Percentiles rank a stretch among this genome's conserved stretches.
Conservation (phyloP, 2,888 invertebrate genomes). For the Eumacrocentrus americanus region DNA sequence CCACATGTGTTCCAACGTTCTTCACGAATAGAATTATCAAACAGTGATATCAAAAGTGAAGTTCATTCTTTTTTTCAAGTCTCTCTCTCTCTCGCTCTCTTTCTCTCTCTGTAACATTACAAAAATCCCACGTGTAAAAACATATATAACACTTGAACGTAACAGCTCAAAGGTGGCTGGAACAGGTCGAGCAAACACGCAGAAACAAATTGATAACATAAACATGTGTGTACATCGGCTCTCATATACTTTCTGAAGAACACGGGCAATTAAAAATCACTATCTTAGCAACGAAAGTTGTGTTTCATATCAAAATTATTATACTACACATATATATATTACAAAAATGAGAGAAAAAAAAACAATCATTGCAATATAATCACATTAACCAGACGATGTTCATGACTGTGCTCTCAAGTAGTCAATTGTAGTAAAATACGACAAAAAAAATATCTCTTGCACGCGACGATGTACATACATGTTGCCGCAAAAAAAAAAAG, state of each 20-base stretch:
- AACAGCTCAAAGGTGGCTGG: not conserved
- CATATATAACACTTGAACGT: not conserved
- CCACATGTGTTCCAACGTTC: slow-evolving; percentile 7
- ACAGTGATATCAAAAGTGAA: too few relatives aligned
- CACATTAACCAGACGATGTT: too few relatives aligned
- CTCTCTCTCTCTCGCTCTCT: not conserved
- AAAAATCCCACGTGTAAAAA: too few relatives aligned
- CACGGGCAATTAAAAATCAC: slow-evolving; percentile 3
- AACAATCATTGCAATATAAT: too few relatives aligned
- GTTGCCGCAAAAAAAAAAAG: too few relatives aligned
- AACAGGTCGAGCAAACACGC: not conserved
- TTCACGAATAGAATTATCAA: too few relatives aligned
- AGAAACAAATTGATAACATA: slow-evolving; percentile 20
- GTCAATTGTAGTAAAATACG: too few relatives aligned
- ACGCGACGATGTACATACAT: too few relatives aligned
- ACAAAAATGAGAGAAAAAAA: not conserved
- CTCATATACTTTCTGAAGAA: not conserved
- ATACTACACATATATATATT: not conserved
- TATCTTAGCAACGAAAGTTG: not conserved
- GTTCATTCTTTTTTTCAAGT: not conserved
- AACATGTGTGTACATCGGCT: slow-evolving; percentile 1
- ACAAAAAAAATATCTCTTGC: too few relatives aligned
- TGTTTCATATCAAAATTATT: not conserved
- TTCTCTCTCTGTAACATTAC: not conserved
- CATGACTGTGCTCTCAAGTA: too few relatives aligned